Conservation (phyloP, 1,140 invertebrate species). For the Leptopilina boulardi region DNA sequence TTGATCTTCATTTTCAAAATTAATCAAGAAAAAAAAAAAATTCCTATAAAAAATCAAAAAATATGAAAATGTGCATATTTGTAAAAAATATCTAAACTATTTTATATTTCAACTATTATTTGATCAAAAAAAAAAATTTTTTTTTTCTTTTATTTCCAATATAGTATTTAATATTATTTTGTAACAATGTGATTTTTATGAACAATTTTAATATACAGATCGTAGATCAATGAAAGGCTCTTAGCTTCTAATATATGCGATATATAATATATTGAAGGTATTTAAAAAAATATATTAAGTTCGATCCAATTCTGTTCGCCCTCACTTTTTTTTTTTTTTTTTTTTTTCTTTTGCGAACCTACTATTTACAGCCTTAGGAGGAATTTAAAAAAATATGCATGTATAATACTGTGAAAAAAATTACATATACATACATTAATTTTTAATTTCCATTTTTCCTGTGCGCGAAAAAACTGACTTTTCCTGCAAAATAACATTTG, state of each 20-base stretch:
- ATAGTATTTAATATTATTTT: slow-evolving; percentile 1
- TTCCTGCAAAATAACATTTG: neutral
- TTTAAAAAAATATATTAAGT: slow-evolving; percentile 28
- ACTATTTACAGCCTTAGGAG: neutral
- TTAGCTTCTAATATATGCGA: neutral
- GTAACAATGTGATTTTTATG: neutral
- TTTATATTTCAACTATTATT: neutral
- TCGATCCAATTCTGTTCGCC: neutral
- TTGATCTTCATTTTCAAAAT: neutral
- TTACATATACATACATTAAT: slow-evolving; percentile 3
- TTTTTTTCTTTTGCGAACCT: neutral
- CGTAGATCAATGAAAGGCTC: neutral
- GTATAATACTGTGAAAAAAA: neutral
- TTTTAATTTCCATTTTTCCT: neutral
- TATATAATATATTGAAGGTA: neutral
- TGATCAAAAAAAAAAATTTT: neutral
- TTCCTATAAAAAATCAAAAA: neutral
- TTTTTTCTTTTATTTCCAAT: neutral
- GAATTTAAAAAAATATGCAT: neutral
- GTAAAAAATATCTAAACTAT: neutral
- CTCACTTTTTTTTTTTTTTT: neutral
- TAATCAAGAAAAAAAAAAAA: neutral
- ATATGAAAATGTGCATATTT: neutral
- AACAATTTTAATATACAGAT: slow-evolving; percentile 2
- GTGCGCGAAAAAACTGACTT: neutral